phyloP scores from a whole-genome alignment of 2,113 vertebrate species.

The Actenoides lindsayi region DNA sequence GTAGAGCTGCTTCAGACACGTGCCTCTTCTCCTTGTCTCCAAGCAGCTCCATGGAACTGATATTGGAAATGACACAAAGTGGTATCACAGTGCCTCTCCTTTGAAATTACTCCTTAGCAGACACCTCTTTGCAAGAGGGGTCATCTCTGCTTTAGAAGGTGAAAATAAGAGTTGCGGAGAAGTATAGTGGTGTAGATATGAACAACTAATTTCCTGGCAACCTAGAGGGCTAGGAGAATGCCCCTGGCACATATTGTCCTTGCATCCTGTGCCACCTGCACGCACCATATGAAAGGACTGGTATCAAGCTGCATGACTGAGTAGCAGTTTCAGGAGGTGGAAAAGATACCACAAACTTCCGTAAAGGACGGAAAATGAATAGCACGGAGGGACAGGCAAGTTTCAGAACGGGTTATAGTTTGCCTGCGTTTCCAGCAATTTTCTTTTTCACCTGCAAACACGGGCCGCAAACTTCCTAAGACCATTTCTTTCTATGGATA shows the following conservation, averaged over 20 bases:
- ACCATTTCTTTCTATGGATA: not conserved
- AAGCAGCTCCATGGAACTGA: not conserved
- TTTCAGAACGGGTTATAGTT: not conserved
- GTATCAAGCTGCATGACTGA: not conserved
- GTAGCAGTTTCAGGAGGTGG: not conserved
- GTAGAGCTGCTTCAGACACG: not conserved
- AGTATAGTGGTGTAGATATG: not conserved
- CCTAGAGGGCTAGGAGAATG: not conserved
- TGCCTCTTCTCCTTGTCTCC: not conserved
- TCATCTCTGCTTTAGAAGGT: not conserved
- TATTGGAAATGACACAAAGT: not conserved
- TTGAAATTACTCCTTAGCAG: not conserved
- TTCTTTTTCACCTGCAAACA: not conserved
- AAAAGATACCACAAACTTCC: not conserved
- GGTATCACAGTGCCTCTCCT: not conserved
- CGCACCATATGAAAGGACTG: not conserved
- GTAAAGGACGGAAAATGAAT: not conserved
- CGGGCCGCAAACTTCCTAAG: not conserved
- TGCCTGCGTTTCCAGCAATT: not conserved
- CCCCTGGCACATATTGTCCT: fast-evolving
- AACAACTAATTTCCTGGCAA: not conserved
- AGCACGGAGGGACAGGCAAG: not conserved
- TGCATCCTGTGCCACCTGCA: not conserved
- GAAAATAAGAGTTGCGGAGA: not conserved
- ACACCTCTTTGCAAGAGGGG: not conserved